Evolutionary conservation across 2,888 invertebrate genomes (phyloP).

Genomic region (Calameuta filiformis): DNA sequence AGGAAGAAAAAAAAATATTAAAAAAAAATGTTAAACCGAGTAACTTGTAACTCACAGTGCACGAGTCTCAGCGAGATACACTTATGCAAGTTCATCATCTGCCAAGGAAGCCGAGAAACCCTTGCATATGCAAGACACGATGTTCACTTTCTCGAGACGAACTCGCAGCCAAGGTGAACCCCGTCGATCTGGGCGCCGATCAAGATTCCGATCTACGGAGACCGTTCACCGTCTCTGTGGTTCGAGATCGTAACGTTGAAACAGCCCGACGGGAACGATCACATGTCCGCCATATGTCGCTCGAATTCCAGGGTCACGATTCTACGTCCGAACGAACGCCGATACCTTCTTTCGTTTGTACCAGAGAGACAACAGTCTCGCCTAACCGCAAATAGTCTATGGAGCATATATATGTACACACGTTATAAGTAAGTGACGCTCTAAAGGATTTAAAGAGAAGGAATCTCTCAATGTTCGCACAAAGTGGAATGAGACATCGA

Average conservation of each 20-base stretch:
- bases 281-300: neutral
- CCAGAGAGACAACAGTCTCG: neutral
- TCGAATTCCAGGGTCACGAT: conserved; percentile 2
- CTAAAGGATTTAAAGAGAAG: neutral
- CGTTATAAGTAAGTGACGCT: neutral
- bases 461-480: neutral
- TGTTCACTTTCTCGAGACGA: conserved; percentile 8
- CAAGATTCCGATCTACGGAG: conserved; percentile 1
- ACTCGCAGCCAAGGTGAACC: neutral
- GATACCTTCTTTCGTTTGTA: neutral
- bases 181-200: conserved; percentile 1
- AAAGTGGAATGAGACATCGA: neutral
- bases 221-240: neutral
- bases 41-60: neutral
- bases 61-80: neutral
- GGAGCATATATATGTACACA: neutral
- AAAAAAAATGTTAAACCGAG: neutral
- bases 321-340: neutral
- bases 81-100: neutral
- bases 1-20: neutral
- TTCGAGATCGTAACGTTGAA: neutral
- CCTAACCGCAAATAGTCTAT: neutral
- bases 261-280: neutral
- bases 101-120: neutral
- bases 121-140: conserved; percentile 1